These are phyloP conservation scores for Anguilla marmorata DNA, from an alignment of 2,797 vertebrate species.

Conservation along the genomic window DNA sequence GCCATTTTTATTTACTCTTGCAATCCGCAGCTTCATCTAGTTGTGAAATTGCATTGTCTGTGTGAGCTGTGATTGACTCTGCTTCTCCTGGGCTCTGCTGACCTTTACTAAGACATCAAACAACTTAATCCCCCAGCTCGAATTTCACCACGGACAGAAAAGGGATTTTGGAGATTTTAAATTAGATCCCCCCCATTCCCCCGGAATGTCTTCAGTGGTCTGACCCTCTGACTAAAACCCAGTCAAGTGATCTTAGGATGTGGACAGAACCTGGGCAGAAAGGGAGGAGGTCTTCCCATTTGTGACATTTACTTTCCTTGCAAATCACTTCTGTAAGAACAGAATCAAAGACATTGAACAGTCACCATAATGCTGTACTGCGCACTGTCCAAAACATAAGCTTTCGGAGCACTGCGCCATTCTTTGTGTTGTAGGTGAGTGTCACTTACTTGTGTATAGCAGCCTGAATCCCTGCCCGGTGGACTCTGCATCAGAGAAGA, in stretches of 20 bases:
- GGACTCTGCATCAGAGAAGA: constrained; percentile 86
- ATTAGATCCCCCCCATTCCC: constrained; percentile 48
- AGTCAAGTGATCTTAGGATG: constrained; percentile 40
- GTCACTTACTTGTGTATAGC: constrained; percentile 94
- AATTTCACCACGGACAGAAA: constrained; percentile 53
- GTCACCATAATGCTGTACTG: neutral
- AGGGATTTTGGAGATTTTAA: constrained; percentile 60
- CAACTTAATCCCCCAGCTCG: constrained; percentile 57
- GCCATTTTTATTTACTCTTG: constrained; percentile 48
- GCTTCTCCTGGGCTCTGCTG: constrained; percentile 44
- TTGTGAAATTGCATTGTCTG: constrained; percentile 44
- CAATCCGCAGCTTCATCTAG: constrained; percentile 36
- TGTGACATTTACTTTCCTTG: neutral
- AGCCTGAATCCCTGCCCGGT: constrained; percentile 96
- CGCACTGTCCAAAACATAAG: neutral
- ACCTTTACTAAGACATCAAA: constrained; percentile 62
- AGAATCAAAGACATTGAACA: neutral
- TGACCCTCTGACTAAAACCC: constrained; percentile 51
- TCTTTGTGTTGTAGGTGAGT: neutral
- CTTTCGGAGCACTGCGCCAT: neutral
- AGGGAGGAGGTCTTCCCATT: neutral
- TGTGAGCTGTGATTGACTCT: constrained; percentile 33
- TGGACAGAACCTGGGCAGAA: constrained; percentile 26
- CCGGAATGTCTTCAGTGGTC: constrained; percentile 50
- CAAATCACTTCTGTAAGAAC: neutral